These are phyloP conservation scores for Nomada flava DNA, from an alignment of 2,888 invertebrate genomes.

Conservation along the genomic window DNA sequence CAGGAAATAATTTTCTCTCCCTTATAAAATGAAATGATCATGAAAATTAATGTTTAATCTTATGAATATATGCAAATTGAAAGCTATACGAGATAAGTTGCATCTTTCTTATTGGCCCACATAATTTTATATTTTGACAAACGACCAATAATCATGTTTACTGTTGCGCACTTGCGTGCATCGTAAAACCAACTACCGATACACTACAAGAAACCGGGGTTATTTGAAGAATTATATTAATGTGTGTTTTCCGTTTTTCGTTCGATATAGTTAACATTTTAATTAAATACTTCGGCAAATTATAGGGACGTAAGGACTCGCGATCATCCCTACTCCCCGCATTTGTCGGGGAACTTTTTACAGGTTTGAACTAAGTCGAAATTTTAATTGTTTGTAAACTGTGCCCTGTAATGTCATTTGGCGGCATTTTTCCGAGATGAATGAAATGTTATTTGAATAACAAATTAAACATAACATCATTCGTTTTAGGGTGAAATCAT, in stretches of 20 bases:
- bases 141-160: slow-evolving; percentile 42
- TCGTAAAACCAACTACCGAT: slow-evolving; percentile 22
- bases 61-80: background rate
- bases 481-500: slow-evolving; percentile 16
- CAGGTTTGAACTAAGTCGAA: slow-evolving; percentile 40
- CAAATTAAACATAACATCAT: background rate
- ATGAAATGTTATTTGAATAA: background rate
- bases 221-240: slow-evolving; percentile 43
- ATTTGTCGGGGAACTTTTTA: slow-evolving; percentile 25
- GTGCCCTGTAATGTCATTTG: slow-evolving; percentile 14
- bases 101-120: slow-evolving; percentile 20
- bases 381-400: slow-evolving; percentile 35
- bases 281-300: slow-evolving; percentile 34
- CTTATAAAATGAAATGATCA: background rate
- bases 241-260: slow-evolving; percentile 17
- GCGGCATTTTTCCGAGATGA: slow-evolving; percentile 2
- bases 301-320: slow-evolving; percentile 13
- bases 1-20: background rate
- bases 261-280: slow-evolving; percentile 1
- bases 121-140: slow-evolving; percentile 39
- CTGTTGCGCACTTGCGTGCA: slow-evolving; percentile 18
- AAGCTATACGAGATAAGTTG: background rate
- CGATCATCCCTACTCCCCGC: slow-evolving; percentile 34
- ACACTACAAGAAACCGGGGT: slow-evolving; percentile 30
- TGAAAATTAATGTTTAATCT: slow-evolving; percentile 10